Percentiles rank a stretch among this genome's conserved stretches.
phyloP scores from a whole-genome alignment of 2,797 vertebrate genomes.

The Melanotaenia parkinsoni region DNA sequence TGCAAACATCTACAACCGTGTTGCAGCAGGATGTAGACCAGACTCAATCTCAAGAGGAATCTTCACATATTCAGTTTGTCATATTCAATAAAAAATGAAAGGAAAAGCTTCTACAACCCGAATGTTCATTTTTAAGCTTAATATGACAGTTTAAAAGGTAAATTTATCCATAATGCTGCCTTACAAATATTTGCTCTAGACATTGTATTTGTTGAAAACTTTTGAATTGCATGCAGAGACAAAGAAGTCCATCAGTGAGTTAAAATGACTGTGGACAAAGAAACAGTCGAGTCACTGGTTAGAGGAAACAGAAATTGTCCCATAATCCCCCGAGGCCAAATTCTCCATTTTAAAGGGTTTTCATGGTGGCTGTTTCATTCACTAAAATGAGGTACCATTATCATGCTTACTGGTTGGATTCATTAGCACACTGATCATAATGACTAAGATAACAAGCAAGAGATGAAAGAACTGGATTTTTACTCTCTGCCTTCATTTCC shows the following conservation, averaged over 20 bases:
- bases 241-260: conserved; percentile 1
- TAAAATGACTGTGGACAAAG: neutral
- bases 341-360: conserved; percentile 55
- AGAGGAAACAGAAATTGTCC: conserved; percentile 30
- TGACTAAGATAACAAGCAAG: conserved; percentile 63
- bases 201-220: neutral
- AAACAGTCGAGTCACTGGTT: conserved; percentile 1
- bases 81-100: too few species aligned
- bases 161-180: neutral
- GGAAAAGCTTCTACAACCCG: too few species aligned
- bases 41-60: too few species aligned
- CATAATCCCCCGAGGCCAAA: conserved; percentile 56
- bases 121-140: too few species aligned
- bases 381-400: conserved; percentile 54
- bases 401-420: conserved; percentile 55
- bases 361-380: conserved; percentile 46
- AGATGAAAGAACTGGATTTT: conserved; percentile 66
- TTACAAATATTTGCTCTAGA: neutral
- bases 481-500: conserved; percentile 40
- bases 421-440: conserved; percentile 65
- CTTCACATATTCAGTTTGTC: too few species aligned
- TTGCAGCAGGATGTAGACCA: neutral
- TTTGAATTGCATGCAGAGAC: neutral
- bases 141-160: too few species aligned
- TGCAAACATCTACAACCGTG: neutral